Percentiles rank a stretch among this genome's conserved stretches.
phyloP scores from a whole-genome alignment of 2,113 vertebrate genomes.

The Gambusia holbrooki region DNA sequence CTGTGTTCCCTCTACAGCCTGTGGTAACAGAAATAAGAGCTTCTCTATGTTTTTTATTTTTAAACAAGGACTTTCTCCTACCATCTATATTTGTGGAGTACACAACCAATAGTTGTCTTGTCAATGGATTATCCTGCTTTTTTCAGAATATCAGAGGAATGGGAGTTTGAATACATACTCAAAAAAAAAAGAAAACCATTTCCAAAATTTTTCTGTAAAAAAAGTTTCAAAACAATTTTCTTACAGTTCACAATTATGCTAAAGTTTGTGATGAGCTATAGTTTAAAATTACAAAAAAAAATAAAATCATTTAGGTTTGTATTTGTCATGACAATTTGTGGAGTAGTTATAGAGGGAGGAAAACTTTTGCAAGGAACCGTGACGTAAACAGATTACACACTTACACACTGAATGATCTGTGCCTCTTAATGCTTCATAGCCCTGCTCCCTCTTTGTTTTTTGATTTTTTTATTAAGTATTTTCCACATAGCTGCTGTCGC shows the following conservation, averaged over 20 bases:
- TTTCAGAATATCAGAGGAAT: too few species aligned
- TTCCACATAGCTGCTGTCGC: conserved; percentile 19
- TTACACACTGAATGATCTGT: not conserved
- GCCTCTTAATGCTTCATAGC: not conserved
- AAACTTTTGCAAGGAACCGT: not conserved
- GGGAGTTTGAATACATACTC: too few species aligned
- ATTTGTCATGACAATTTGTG: not conserved
- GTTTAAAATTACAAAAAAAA: not conserved
- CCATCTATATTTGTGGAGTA: too few species aligned
- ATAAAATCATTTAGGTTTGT: not conserved
- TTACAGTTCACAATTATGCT: not conserved
- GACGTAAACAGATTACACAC: not conserved
- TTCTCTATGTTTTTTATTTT: too few species aligned
- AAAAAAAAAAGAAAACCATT: not conserved
- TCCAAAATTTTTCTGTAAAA: not conserved
- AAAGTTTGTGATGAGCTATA: not conserved
- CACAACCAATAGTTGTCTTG: too few species aligned
- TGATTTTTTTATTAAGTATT: not conserved
- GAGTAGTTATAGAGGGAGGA: not conserved
- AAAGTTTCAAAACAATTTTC: not conserved
- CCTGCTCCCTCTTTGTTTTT: conserved; percentile 18
- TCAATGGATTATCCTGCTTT: too few species aligned
- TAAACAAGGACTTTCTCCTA: too few species aligned
- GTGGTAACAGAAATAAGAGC: too few species aligned
- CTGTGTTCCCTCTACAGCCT: too few species aligned